These are phyloP conservation scores for Geotrupes spiniger DNA, from an alignment of 2,888 invertebrate species.

Conservation along the genomic window DNA sequence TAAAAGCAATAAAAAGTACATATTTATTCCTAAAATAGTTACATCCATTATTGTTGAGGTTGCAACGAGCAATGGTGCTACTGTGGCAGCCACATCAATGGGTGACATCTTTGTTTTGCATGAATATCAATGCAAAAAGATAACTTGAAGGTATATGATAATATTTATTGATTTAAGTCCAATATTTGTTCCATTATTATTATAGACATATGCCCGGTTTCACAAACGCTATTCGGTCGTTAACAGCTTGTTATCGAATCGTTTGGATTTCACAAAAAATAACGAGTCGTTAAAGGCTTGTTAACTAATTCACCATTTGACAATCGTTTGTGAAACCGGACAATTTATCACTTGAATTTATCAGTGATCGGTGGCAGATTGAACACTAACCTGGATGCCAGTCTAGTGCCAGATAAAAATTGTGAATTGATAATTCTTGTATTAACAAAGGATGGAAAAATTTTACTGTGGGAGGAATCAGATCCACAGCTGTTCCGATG, in stretches of 20 bases:
- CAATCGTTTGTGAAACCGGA: too few species aligned
- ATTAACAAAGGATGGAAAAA: slow-evolving; percentile 60
- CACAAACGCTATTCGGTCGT: too few species aligned
- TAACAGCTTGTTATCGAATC: too few species aligned
- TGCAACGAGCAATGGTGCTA: slow-evolving; percentile 67
- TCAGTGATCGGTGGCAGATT: slow-evolving; percentile 55
- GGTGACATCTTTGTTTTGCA: slow-evolving; percentile 71
- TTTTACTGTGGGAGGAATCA: slow-evolving; percentile 67
- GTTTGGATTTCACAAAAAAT: too few species aligned
- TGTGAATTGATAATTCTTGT: slow-evolving; percentile 60
- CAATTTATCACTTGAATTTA: slow-evolving; percentile 10
- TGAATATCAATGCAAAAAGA: slow-evolving; percentile 67
- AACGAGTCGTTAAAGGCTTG: too few species aligned
- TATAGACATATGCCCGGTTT: slow-evolving; percentile 17
- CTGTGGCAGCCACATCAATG: slow-evolving; percentile 60
- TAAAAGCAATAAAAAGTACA: slow-evolving; percentile 47
- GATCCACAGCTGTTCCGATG: slow-evolving; percentile 59
- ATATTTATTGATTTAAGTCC: too few species aligned
- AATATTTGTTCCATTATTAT: too few species aligned
- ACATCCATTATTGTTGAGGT: slow-evolving; percentile 45
- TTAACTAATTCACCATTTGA: too few species aligned
- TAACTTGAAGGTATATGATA: slow-evolving; percentile 56
- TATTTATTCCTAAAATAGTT: slow-evolving; percentile 54
- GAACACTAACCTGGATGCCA: slow-evolving; percentile 47
- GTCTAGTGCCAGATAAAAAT: slow-evolving; percentile 40